These are phyloP conservation scores for Agrochola macilenta DNA, from an alignment of 2,888 invertebrate species.

Conservation along the genomic window DNA sequence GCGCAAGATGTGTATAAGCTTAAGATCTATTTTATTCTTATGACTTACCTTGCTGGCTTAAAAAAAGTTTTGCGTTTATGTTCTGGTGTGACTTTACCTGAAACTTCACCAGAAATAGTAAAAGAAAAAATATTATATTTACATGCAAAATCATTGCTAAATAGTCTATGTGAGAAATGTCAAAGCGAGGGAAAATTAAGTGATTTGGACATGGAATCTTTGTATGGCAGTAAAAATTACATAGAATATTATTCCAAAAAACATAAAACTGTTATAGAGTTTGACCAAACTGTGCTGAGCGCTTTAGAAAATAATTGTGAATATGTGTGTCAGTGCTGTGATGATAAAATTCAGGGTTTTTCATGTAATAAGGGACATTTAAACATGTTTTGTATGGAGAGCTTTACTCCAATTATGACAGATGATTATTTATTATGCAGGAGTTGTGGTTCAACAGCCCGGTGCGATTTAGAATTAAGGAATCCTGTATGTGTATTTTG, in stretches of 20 bases:
- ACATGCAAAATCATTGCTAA: conserved; percentile 75
- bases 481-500: conserved; percentile 82
- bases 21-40: conserved; percentile 79
- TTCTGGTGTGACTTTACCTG: conserved; percentile 70
- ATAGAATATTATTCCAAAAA: conserved; percentile 78
- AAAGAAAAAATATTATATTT: conserved; percentile 78
- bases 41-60: conserved; percentile 72
- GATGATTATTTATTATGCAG: conserved; percentile 80
- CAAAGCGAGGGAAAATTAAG: conserved; percentile 61
- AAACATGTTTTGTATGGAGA: conserved; percentile 82
- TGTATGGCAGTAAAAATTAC: conserved; percentile 75
- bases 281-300: conserved; percentile 66
- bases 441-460: conserved; percentile 77
- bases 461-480: conserved; percentile 71
- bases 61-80: conserved; percentile 69
- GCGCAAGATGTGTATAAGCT: conserved; percentile 76
- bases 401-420: conserved; percentile 80
- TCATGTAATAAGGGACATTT: conserved; percentile 78
- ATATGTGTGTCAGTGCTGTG: conserved; percentile 82
- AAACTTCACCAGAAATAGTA: conserved; percentile 74
- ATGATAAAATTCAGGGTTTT: conserved; percentile 76
- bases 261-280: conserved; percentile 68
- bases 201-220: conserved; percentile 72
- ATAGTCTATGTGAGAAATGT: conserved; percentile 66
- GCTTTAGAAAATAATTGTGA: conserved; percentile 56